phyloP scores from a whole-genome alignment of 1,140 invertebrate genomes.

The Orchesella cincta region DNA sequence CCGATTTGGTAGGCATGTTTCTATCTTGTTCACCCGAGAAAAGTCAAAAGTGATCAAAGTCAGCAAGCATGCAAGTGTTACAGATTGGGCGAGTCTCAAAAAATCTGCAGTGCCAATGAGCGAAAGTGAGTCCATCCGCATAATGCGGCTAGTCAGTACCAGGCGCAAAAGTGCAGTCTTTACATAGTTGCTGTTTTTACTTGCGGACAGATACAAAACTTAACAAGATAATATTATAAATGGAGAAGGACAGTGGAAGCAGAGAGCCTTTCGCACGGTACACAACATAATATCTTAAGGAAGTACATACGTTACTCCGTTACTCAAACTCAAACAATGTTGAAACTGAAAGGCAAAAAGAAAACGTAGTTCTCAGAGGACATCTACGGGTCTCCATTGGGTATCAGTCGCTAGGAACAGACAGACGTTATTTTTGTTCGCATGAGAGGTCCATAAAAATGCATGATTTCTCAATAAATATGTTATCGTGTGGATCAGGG shows the following conservation, averaged over 20 bases:
- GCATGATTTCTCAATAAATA: background rate
- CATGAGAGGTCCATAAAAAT: constrained; percentile 23
- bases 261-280: too few relatives aligned
- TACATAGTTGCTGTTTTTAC: background rate
- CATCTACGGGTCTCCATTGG: background rate
- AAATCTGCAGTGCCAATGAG: constrained; percentile 23
- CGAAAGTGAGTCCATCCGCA: background rate
- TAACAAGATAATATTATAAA: background rate
- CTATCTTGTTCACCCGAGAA: too few relatives aligned
- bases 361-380: background rate
- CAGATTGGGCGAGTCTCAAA: background rate
- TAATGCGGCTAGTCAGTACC: constrained; percentile 7
- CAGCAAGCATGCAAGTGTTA: background rate
- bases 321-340: background rate
- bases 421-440: background rate
- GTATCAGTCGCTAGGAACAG: background rate
- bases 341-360: background rate
- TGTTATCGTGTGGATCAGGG: constrained; percentile 5
- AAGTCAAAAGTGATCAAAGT: constrained; percentile 17
- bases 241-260: background rate
- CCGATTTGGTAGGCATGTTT: too few relatives aligned
- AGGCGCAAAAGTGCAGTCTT: background rate
- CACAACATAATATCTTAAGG: too few relatives aligned
- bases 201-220: background rate
- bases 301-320: background rate